phyloP scores from a whole-genome alignment of 2,113 vertebrate genomes.

The Progne subis region DNA sequence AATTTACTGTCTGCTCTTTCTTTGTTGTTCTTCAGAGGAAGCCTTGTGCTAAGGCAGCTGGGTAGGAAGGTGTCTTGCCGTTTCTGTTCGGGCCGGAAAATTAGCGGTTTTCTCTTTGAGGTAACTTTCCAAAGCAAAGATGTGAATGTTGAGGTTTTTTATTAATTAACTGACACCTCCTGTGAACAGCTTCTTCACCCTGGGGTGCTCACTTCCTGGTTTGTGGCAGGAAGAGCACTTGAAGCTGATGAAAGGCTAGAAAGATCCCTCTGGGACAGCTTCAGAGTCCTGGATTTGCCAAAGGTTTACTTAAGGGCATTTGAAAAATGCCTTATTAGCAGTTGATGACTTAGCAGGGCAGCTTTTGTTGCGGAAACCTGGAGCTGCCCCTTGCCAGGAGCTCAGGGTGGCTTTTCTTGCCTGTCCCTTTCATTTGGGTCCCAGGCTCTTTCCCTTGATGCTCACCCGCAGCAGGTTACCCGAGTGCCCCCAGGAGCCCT shows the following conservation, averaged over 20 bases:
- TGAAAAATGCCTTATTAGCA: constrained; percentile 44
- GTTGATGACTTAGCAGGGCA: not conserved
- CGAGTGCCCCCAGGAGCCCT: not conserved
- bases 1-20: not conserved
- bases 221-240: constrained; percentile 13
- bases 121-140: not conserved
- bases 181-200: not conserved
- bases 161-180: constrained; percentile 7
- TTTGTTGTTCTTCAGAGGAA: not conserved
- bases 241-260: constrained; percentile 25
- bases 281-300: not conserved
- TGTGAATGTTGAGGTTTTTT: not conserved
- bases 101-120: not conserved
- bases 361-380: not conserved
- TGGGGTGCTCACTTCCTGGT: not conserved
- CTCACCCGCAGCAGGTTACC: not conserved
- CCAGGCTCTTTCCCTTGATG: not conserved
- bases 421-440: not conserved
- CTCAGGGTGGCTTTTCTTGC: not conserved
- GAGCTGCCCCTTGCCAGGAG: constrained; percentile 2
- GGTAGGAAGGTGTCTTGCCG: not conserved
- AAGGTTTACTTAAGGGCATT: not conserved
- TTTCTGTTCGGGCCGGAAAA: not conserved
- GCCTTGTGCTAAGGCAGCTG: not conserved
- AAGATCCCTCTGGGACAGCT: constrained; percentile 5